phyloP scores from a whole-genome alignment of 2,888 invertebrate species.

The Heliconius cydno region DNA sequence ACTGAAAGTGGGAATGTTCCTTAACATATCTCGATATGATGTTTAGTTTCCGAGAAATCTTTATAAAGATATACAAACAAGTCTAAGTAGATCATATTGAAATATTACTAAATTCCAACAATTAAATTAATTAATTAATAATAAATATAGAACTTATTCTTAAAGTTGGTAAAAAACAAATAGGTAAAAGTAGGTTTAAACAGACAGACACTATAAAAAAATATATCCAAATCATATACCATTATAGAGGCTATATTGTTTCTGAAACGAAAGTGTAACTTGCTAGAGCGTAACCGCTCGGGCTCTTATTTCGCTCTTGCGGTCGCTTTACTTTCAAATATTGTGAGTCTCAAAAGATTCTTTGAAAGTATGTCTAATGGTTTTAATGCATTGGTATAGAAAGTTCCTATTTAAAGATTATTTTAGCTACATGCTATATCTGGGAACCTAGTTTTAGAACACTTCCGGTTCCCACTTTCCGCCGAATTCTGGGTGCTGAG shows the following conservation, averaged over 20 bases:
- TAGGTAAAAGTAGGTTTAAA: too few relatives aligned
- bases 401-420: not conserved
- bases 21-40: too few relatives aligned
- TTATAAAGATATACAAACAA: too few relatives aligned
- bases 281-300: slow-evolving; percentile 28
- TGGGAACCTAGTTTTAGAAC: too few relatives aligned
- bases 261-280: slow-evolving; percentile 34
- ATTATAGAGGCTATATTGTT: slow-evolving; percentile 12
- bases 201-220: not conserved
- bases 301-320: slow-evolving; percentile 25
- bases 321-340: slow-evolving; percentile 35
- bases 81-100: too few relatives aligned
- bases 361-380: slow-evolving; percentile 31
- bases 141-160: not conserved
- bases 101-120: too few relatives aligned
- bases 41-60: too few relatives aligned
- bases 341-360: slow-evolving; percentile 18
- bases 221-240: slow-evolving; percentile 5
- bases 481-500: too few relatives aligned
- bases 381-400: not conserved
- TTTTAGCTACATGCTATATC: not conserved
- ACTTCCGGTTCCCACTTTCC: too few relatives aligned
- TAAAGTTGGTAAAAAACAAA: not conserved
- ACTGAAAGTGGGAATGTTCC: too few relatives aligned
- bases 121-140: too few relatives aligned